Conservation (phyloP, 1,140 invertebrate species). For the Cardiocondyla obscurior region DNA sequence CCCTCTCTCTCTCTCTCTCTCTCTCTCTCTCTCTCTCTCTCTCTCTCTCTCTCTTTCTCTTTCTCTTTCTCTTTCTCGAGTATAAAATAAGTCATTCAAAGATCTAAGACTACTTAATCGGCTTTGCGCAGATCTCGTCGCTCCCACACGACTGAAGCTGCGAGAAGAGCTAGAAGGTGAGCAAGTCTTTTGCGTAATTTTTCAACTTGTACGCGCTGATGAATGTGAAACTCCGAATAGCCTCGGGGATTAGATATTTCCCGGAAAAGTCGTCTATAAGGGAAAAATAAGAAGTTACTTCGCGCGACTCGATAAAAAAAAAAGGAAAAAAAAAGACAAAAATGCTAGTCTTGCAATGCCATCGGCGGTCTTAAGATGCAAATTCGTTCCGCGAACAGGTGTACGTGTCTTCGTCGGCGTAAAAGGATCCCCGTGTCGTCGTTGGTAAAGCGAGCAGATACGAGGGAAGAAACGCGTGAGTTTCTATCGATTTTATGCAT, state of each 20-base stretch:
- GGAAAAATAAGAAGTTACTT: too few relatives aligned
- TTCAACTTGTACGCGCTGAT: neutral
- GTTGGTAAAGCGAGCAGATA: neutral
- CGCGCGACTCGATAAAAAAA: neutral
- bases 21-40: too few relatives aligned
- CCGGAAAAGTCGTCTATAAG: too few relatives aligned
- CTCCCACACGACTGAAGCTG: constrained; percentile 24
- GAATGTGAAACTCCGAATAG: too few relatives aligned
- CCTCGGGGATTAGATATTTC: too few relatives aligned
- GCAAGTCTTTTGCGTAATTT: constrained; percentile 7
- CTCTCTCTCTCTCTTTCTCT: too few relatives aligned
- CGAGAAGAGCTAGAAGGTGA: constrained; percentile 31
- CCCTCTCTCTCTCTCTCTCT: too few relatives aligned
- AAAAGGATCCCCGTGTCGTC: neutral
- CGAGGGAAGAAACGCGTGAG: neutral
- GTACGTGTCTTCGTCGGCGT: neutral
- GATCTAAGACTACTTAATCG: neutral
- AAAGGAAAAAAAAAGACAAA: too few relatives aligned
- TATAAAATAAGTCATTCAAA: neutral
- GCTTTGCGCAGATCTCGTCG: constrained; percentile 1
- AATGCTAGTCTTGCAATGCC: neutral
- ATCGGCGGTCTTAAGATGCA: neutral
- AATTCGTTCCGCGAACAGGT: neutral
- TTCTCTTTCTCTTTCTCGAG: too few relatives aligned
- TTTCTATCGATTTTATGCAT: constrained; percentile 29